Percentiles rank a stretch among this genome's conserved stretches.
Evolutionary conservation across 2,797 vertebrate species (phyloP).

Genomic region (Nothura maculosa): DNA sequence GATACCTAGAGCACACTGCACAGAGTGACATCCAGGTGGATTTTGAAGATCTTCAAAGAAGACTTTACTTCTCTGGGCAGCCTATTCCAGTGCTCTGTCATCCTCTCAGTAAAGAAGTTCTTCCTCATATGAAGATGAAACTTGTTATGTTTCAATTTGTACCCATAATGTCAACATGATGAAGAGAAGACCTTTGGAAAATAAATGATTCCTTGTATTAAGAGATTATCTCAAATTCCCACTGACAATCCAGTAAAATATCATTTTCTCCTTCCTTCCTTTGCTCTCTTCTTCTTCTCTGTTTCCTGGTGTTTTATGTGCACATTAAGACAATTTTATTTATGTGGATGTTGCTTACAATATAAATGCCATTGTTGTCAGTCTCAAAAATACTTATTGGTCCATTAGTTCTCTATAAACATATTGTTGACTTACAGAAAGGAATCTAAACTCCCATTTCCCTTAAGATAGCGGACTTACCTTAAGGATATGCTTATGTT

Average conservation of each 20-base stretch:
- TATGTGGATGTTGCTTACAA: not conserved
- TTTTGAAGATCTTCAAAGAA: no score
- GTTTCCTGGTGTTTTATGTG: not conserved
- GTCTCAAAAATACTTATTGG: not conserved
- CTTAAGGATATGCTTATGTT: not conserved
- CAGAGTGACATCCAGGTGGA: no score
- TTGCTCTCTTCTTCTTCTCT: not conserved
- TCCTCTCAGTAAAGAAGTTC: no score
- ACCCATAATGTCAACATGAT: not conserved
- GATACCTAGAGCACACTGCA: no score
- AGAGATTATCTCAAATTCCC: not conserved
- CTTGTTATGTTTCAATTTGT: no score
- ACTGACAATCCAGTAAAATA: not conserved
- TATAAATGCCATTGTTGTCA: not conserved
- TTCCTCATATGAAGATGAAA: no score
- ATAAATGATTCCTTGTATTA: not conserved
- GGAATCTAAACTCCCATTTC: not conserved
- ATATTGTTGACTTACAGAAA: not conserved
- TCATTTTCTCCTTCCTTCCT: not conserved
- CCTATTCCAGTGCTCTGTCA: no score
- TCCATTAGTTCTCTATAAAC: not conserved
- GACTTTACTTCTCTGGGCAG: no score
- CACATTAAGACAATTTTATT: not conserved
- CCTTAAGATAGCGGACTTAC: not conserved
- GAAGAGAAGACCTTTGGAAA: not conserved